Evolutionary conservation across 2,797 vertebrate species (phyloP).

Genomic region (Periophthalmus magnuspinnatus): DNA sequence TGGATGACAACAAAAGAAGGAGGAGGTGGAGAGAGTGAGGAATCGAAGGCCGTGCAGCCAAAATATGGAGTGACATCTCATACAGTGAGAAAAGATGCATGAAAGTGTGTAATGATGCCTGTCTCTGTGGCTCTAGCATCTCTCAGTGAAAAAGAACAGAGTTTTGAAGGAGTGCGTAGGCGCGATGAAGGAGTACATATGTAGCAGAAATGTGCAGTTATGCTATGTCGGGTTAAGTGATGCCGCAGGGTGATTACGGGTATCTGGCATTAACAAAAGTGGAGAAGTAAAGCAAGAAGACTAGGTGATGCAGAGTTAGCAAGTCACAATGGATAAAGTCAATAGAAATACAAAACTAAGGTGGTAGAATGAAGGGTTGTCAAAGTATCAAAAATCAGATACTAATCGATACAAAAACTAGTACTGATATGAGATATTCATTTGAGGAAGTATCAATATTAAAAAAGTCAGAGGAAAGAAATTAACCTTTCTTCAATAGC

Average conservation of each 20-base stretch:
- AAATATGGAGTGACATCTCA: conserved; percentile 53
- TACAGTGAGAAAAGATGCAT: conserved; percentile 46
- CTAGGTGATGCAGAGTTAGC: too few relatives aligned
- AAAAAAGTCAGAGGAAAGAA: too few relatives aligned
- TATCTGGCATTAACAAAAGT: not conserved
- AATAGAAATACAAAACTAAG: too few relatives aligned
- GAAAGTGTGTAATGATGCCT: conserved; percentile 59
- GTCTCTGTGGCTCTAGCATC: conserved; percentile 41
- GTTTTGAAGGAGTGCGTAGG: conserved; percentile 10
- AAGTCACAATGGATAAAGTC: too few relatives aligned
- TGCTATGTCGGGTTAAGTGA: not conserved
- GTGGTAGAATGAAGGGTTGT: too few relatives aligned
- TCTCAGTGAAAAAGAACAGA: conserved; percentile 14
- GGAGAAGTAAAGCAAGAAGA: not conserved
- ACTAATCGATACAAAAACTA: too few relatives aligned
- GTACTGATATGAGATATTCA: too few relatives aligned
- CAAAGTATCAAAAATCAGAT: too few relatives aligned
- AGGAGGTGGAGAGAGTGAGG: conserved; percentile 12
- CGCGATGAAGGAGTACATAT: not conserved
- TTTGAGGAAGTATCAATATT: too few relatives aligned
- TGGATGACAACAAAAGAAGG: conserved; percentile 32
- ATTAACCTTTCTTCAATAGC: too few relatives aligned
- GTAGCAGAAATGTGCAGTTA: not conserved
- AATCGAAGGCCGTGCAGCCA: conserved; percentile 16
- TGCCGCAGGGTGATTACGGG: not conserved